Percentiles rank a stretch among this genome's conserved stretches.
phyloP scores from a whole-genome alignment of 2,113 vertebrate species.

The Oncorhynchus gorbuscha region DNA sequence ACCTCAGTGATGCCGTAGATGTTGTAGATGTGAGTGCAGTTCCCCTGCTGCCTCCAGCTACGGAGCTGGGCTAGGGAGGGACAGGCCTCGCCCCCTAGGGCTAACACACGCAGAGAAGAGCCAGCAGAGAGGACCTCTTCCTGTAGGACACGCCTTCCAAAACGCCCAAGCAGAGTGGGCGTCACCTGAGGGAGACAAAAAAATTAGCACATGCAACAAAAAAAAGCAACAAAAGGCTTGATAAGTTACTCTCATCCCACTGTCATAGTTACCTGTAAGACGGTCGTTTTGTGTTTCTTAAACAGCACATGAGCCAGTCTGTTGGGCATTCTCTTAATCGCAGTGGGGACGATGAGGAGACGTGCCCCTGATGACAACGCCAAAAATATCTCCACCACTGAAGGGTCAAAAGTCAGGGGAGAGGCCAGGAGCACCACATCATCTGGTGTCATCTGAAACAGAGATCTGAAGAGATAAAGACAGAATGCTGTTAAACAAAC shows the following conservation, averaged over 20 bases:
- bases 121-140: conserved; percentile 76
- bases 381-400: conserved; percentile 90
- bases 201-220: background rate
- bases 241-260: background rate
- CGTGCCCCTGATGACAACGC: conserved; percentile 86
- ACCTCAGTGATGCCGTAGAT: conserved; percentile 96
- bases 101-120: conserved; percentile 85
- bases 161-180: conserved; percentile 84
- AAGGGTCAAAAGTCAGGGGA: conserved; percentile 94
- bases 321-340: conserved; percentile 81
- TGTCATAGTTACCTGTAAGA: conserved; percentile 82
- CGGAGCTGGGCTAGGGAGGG: conserved; percentile 75
- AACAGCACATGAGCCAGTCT: conserved; percentile 81
- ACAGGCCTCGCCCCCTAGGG: conserved; percentile 90
- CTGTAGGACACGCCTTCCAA: conserved; percentile 77
- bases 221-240: background rate
- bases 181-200: conserved; percentile 77
- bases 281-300: conserved; percentile 77
- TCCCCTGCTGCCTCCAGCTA: conserved; percentile 84
- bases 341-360: conserved; percentile 84
- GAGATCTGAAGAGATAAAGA: conserved; percentile 67
- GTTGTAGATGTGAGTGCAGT: conserved; percentile 87
- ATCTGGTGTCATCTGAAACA: conserved; percentile 81
- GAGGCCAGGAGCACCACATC: conserved; percentile 91
- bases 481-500: background rate